phyloP scores from a whole-genome alignment of 2,113 vertebrate species.

The Catharus minimus region DNA sequence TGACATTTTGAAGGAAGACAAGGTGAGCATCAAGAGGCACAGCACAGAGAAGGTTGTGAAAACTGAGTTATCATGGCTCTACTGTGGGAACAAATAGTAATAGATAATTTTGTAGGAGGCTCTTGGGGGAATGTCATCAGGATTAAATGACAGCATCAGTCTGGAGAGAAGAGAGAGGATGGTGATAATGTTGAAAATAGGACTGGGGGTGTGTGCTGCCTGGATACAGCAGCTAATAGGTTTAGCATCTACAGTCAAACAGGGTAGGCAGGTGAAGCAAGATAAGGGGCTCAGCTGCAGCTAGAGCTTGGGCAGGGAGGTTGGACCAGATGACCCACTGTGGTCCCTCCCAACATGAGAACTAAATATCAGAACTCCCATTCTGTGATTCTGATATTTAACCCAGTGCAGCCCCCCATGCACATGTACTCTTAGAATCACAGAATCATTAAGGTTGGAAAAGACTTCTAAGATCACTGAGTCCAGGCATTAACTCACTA shows the following conservation, averaged over 20 bases:
- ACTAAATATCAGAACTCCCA: no score
- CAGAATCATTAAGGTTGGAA: neutral
- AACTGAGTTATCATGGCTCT: neutral
- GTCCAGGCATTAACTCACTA: neutral
- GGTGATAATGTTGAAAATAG: neutral
- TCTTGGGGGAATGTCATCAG: neutral
- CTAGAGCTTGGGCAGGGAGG: neutral
- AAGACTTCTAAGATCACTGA: neutral
- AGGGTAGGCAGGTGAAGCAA: neutral
- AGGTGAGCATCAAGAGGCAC: neutral
- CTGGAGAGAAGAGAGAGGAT: neutral
- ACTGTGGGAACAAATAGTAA: neutral
- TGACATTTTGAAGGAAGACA: conserved; percentile 30
- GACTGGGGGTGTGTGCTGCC: neutral
- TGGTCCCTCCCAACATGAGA: neutral
- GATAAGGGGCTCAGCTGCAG: neutral
- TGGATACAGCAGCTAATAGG: neutral
- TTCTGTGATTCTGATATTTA: neutral
- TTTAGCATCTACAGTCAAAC: neutral
- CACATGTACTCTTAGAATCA: accelerated
- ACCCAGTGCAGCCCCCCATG: neutral
- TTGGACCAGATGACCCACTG: neutral
- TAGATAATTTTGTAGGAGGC: neutral
- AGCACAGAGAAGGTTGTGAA: neutral
- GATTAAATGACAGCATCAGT: conserved; percentile 34